Percentiles rank a stretch among this genome's conserved stretches.
Conservation (phyloP, 2,888 invertebrate genomes). For the Meiosimyza decipiens region DNA sequence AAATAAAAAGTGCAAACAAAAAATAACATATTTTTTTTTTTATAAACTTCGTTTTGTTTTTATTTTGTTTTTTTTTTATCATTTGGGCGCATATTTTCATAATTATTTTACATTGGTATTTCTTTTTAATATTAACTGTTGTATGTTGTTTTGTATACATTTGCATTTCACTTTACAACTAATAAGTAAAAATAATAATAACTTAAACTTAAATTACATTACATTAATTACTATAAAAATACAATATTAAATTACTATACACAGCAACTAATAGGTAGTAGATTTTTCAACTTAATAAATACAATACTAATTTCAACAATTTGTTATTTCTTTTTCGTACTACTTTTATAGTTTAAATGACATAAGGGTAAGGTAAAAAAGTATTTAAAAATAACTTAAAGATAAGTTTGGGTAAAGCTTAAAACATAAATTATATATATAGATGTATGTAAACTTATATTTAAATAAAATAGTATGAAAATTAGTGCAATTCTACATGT, state of each 20-base stretch:
- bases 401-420: no score
- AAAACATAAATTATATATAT: no score
- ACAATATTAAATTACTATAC: conserved; percentile 28
- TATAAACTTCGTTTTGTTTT: conserved; percentile 24
- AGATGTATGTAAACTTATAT: no score
- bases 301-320: conserved; percentile 27
- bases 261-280: conserved; percentile 4
- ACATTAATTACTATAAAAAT: conserved; percentile 7
- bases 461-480: no score
- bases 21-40: conserved; percentile 37
- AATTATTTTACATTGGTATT: conserved; percentile 31
- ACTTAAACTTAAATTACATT: conserved; percentile 4
- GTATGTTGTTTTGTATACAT: conserved; percentile 23
- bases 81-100: conserved; percentile 35
- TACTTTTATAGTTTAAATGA: no score
- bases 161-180: conserved; percentile 25
- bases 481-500: no score
- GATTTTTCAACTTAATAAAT: conserved; percentile 9
- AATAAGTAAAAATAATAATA: conserved; percentile 4
- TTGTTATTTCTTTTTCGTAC: no score
- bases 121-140: conserved; percentile 10
- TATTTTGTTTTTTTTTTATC: conserved; percentile 34
- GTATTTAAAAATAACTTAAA: no score
- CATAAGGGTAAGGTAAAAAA: no score
- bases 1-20: conserved; percentile 33